These are phyloP conservation scores for Holocentrus rufus DNA, from an alignment of 2,797 vertebrate species.

Conservation along the genomic window DNA sequence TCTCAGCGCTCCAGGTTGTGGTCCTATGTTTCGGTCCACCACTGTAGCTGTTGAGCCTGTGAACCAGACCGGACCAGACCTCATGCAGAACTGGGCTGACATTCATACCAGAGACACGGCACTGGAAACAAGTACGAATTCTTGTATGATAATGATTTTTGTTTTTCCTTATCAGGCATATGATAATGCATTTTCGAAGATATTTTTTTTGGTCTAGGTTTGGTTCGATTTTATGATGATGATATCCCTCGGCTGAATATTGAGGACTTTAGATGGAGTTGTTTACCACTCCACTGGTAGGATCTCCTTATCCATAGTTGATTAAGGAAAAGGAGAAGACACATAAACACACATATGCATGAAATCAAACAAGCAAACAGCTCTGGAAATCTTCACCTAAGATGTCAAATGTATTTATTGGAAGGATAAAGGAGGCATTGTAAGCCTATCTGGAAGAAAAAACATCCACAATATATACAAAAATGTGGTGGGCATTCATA, in stretches of 20 bases:
- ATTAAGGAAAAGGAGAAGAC: background rate
- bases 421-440: background rate
- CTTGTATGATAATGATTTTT: conserved; percentile 6
- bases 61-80: conserved; percentile 61
- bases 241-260: conserved; percentile 45
- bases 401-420: conserved; percentile 6
- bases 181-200: conserved; percentile 49
- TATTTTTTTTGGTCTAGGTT: conserved; percentile 61
- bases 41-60: conserved; percentile 89
- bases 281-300: conserved; percentile 25
- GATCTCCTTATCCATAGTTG: conserved; percentile 10
- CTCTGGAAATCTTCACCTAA: background rate
- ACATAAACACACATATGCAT: background rate
- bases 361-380: background rate
- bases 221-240: conserved; percentile 64
- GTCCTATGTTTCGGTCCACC: conserved; percentile 98
- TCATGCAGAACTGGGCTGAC: conserved; percentile 53
- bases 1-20: conserved; percentile 92
- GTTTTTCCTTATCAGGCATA: conserved; percentile 11
- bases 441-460: background rate
- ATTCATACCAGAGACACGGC: conserved; percentile 29
- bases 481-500: background rate
- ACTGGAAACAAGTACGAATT: conserved; percentile 64
- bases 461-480: conserved; percentile 5
- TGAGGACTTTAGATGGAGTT: conserved; percentile 42